Percentiles rank a stretch among this genome's conserved stretches.
Conservation (phyloP, 2,113 vertebrate species). For the Ahaetulla prasina region DNA sequence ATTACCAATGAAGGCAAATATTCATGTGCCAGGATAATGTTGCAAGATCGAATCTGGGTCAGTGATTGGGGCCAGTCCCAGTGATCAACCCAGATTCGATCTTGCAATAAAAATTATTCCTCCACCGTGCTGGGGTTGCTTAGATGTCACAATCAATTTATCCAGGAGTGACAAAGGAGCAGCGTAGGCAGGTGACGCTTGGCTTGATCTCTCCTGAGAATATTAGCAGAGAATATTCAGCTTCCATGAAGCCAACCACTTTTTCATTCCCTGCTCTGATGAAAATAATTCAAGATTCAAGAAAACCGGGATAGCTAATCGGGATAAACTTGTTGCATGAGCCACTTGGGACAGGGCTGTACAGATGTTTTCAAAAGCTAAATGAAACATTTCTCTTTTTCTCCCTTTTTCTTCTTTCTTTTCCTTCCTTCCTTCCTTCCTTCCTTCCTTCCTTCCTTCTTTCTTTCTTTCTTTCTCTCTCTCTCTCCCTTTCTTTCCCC, state of each 20-base stretch:
- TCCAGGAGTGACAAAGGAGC: not conserved
- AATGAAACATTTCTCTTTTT: not conserved
- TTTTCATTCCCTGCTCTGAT: not conserved
- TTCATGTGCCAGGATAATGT: no score
- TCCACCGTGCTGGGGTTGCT: no score
- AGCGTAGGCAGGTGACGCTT: not conserved
- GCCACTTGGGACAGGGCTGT: not conserved
- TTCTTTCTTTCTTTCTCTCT: not conserved
- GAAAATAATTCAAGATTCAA: not conserved
- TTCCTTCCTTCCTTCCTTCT: no score
- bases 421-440: no score
- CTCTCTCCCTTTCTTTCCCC: fast-evolving
- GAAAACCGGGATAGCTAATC: not conserved
- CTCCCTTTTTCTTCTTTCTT: no score
- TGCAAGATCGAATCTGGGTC: no score
- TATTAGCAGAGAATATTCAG: not conserved
- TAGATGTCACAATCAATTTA: no score
- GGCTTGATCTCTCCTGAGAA: not conserved
- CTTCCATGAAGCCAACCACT: not conserved
- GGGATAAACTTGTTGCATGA: not conserved
- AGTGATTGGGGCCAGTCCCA: no score
- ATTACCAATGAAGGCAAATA: no score
- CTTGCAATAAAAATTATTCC: no score
- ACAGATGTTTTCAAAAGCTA: not conserved
- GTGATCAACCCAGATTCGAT: no score